These are phyloP conservation scores for Procavia capensis DNA, from an alignment of 2,113 vertebrate genomes.

Conservation along the genomic window DNA sequence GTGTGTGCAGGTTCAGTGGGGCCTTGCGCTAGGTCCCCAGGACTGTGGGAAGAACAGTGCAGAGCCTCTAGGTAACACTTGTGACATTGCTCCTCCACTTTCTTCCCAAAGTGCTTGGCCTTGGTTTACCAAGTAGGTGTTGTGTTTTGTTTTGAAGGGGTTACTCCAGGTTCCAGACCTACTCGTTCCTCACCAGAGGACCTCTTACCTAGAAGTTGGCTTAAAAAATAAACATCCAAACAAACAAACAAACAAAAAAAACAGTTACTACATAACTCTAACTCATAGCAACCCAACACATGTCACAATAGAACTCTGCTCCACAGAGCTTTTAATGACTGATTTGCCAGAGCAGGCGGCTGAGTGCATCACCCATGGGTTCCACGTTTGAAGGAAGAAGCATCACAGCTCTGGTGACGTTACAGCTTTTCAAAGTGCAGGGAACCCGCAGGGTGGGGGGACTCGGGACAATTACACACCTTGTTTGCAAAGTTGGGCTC, in stretches of 20 bases:
- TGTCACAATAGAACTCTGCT: background rate
- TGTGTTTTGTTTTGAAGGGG: constrained; percentile 24
- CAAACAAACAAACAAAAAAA: background rate
- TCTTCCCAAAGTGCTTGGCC: background rate
- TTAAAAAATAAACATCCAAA: background rate
- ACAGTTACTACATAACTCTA: background rate
- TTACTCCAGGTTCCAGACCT: background rate
- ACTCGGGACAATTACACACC: constrained; percentile 84
- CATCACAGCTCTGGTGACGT: accelerated
- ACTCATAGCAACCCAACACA: background rate
- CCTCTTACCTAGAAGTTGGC: background rate
- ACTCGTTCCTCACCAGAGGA: background rate
- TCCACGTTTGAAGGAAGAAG: background rate
- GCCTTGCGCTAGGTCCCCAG: background rate
- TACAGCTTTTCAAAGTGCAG: background rate
- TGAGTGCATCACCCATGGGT: background rate
- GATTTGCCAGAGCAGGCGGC: background rate
- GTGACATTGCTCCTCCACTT: background rate
- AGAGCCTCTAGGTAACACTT: background rate
- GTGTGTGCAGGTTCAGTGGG: background rate
- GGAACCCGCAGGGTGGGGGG: accelerated
- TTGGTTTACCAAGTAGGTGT: background rate
- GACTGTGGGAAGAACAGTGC: background rate
- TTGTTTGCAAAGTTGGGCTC: constrained; percentile 97
- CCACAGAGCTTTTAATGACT: background rate